Percentiles rank a stretch among this genome's conserved stretches.
Evolutionary conservation across 1,140 invertebrate species (phyloP).

Genomic region (Eurytemora carolleeae): DNA sequence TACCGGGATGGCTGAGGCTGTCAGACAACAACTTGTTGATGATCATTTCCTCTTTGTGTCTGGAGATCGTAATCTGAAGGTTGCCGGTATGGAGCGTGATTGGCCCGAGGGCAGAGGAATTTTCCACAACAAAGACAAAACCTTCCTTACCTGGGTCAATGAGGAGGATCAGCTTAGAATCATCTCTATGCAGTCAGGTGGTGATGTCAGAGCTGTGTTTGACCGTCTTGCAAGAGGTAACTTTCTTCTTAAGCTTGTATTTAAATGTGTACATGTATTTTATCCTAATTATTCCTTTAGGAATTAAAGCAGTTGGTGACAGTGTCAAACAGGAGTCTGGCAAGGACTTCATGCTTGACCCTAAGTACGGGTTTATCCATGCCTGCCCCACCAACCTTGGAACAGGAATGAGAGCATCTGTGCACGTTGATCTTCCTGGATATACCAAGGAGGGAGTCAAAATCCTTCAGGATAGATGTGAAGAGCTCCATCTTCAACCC

Average conservation of each 20-base stretch:
- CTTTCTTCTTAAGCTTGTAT: no score
- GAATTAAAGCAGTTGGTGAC: slow-evolving; percentile 29
- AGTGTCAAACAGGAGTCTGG: slow-evolving; percentile 15
- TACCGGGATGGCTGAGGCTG: slow-evolving; percentile 23
- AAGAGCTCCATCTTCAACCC: slow-evolving; percentile 13
- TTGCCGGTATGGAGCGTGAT: slow-evolving; percentile 35
- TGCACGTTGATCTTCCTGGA: slow-evolving; percentile 16
- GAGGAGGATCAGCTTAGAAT: slow-evolving; percentile 71
- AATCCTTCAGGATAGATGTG: slow-evolving; percentile 8
- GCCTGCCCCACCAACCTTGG: slow-evolving; percentile 17
- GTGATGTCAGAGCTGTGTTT: slow-evolving; percentile 49
- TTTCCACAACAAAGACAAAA: slow-evolving; percentile 51
- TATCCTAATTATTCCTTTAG: no score
- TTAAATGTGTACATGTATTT: no score
- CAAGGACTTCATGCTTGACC: slow-evolving; percentile 15
- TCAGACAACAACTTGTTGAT: slow-evolving; percentile 23
- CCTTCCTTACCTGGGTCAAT: slow-evolving; percentile 69
- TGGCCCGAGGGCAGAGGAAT: slow-evolving; percentile 78
- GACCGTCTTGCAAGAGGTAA: slow-evolving; percentile 38
- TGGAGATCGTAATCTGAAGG: slow-evolving; percentile 22
- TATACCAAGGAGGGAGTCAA: slow-evolving; percentile 15
- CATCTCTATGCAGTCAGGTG: slow-evolving; percentile 42
- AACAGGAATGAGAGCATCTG: slow-evolving; percentile 14
- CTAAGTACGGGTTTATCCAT: slow-evolving; percentile 12
- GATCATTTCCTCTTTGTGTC: slow-evolving; percentile 29